These are phyloP conservation scores for Notarius quadriscutis DNA, from an alignment of 2,113 vertebrate genomes.

Conservation along the genomic window DNA sequence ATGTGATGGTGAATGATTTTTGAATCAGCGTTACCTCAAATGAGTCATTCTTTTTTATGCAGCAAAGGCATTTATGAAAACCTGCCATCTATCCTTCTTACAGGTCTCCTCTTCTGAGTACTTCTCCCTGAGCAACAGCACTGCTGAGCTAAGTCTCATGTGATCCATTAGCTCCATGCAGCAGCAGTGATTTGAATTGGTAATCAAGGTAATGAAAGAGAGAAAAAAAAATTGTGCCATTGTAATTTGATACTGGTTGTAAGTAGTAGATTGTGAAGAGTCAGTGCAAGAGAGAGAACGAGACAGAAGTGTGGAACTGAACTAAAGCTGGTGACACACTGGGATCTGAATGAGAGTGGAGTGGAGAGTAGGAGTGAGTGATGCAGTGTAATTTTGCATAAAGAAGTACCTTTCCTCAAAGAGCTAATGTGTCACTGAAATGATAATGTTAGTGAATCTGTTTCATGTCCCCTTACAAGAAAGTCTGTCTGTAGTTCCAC, in stretches of 20 bases:
- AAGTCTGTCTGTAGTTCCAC: not conserved
- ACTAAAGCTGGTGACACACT: not conserved
- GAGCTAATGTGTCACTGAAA: not conserved
- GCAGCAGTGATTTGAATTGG: slow-evolving; percentile 4
- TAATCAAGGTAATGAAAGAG: slow-evolving; percentile 9
- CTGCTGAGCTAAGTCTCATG: not conserved
- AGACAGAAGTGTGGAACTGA: not conserved
- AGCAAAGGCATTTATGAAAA: not conserved
- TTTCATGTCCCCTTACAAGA: not conserved
- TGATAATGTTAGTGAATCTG: not conserved
- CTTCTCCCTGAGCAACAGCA: not conserved
- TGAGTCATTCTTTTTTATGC: not conserved
- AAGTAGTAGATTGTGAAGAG: not conserved
- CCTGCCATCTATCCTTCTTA: not conserved
- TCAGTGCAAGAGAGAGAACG: not conserved
- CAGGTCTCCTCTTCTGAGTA: not conserved
- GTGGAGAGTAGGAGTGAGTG: not conserved
- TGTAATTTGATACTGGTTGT: not conserved
- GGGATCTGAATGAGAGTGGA: not conserved
- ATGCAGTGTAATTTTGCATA: not conserved
- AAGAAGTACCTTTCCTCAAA: not conserved
- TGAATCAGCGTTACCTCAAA: not conserved
- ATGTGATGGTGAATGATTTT: not conserved
- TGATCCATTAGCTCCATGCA: slow-evolving; percentile 11
- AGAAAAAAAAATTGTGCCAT: not conserved